Evolutionary conservation across 2,888 invertebrate species (phyloP), one percentile per base, ranked within the genome.

Genomic region (Pollenia angustigena): DNA sequence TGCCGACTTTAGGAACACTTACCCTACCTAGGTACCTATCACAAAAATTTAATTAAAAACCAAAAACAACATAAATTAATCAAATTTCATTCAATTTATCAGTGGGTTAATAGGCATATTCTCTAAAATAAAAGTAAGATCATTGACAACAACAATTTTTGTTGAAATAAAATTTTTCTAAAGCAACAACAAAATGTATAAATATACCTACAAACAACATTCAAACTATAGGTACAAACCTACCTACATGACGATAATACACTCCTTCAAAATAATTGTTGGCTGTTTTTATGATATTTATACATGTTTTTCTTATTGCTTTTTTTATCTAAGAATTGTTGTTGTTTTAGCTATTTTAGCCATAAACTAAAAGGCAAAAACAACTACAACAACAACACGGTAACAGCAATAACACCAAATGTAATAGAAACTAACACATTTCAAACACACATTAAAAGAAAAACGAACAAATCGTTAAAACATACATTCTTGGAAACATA

Each of bases 211-310:
- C 32, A 69, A 23, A 69, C 58, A 48, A 62, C 32, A 80, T 50
- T 52, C 62, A 62, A 18, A 46, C 66, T 32, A 32, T 23, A 23
- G 23, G 23, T 23, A 23, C 2, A 52, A 12, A 18, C 40, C 11
- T 16, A 50, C 12, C 1, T 42, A 75, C 58, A 58, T 58, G 14
- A n/a, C 56, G 68, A 60, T 81, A 81, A 75, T 76, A 82, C 60
- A 82, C 79, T 85, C 79, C 84, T 85, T 80, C 48, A 86, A 83
- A 81, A 83, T 75, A 83, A 80, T 83, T 80, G 83, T 80, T 82
- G 44, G 64, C 74, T 79, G 56, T 69, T 68, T 82, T 50, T 23
- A 82, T 79, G 79, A 85, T 71, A 71, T 78, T 56, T 76, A 64
- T 76, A 66, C 69, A 71, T 66, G 46, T 76, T 56, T 32, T 56